Percentiles rank a stretch among this genome's conserved stretches.
Evolutionary conservation across 2,797 vertebrate species (phyloP).

Genomic region (Micropoecilia bifurca): DNA sequence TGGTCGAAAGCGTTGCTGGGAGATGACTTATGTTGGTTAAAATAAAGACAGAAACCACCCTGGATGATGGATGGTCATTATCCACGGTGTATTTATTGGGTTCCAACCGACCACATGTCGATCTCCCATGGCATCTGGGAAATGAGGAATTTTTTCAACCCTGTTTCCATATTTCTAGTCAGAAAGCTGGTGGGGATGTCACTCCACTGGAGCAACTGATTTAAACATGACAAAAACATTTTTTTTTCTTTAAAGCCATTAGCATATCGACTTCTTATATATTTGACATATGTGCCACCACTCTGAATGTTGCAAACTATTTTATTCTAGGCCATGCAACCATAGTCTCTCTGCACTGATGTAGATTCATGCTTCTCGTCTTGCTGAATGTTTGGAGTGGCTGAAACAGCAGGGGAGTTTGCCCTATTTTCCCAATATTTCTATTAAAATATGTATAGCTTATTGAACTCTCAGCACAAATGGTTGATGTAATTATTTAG

Average conservation of each 20-base stretch:
- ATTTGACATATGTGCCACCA: neutral
- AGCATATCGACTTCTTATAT: neutral
- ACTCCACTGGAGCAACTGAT: neutral
- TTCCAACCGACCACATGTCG: slow-evolving; percentile 36
- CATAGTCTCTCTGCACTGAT: neutral
- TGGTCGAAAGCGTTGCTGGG: slow-evolving; percentile 22
- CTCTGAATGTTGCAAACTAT: neutral
- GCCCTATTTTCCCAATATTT: neutral
- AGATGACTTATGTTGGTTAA: slow-evolving; percentile 31
- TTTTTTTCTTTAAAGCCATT: neutral
- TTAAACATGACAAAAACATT: slow-evolving; percentile 5
- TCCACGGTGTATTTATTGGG: slow-evolving; percentile 54
- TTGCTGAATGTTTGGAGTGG: neutral
- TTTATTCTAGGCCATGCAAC: neutral
- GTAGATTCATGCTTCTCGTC: neutral
- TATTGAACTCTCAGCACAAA: neutral
- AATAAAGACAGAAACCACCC: slow-evolving; percentile 33
- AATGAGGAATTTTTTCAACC: slow-evolving; percentile 24
- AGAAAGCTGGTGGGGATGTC: slow-evolving; percentile 15
- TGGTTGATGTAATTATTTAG: neutral
- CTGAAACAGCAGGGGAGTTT: neutral
- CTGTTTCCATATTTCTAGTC: slow-evolving; percentile 19
- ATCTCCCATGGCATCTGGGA: slow-evolving; percentile 14
- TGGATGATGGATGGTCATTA: slow-evolving; percentile 59
- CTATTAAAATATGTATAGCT: neutral